Conservation (phyloP, 2,797 vertebrate genomes). For the Oryzias sinensis region DNA sequence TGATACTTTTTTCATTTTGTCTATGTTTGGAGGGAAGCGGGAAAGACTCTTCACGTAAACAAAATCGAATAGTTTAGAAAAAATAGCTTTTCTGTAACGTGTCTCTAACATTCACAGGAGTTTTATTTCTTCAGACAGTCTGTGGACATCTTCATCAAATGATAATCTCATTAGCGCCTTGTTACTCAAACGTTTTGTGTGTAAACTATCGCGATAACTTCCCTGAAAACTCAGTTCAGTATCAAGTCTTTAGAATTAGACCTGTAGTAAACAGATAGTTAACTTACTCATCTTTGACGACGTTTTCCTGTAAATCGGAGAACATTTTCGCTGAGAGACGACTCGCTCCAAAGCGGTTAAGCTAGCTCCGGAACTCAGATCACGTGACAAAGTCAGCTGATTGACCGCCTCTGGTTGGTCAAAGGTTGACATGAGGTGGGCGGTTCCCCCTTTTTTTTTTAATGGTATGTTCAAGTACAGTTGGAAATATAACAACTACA, state of each 20-base stretch:
- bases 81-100: no score
- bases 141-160: no score
- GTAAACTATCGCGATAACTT: background rate
- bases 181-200: no score
- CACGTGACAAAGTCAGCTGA: conserved; percentile 79
- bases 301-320: background rate
- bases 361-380: conserved; percentile 40
- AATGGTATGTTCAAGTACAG: conserved; percentile 8
- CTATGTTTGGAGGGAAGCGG: no score
- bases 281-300: conserved; percentile 56
- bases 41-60: no score
- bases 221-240: no score
- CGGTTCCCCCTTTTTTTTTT: background rate
- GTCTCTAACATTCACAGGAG: no score
- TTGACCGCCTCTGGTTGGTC: conserved; percentile 50
- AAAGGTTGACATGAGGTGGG: conserved; percentile 45
- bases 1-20: no score
- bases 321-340: background rate
- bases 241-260: background rate
- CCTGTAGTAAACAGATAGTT: accelerated
- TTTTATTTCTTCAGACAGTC: no score
- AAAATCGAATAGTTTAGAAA: no score
- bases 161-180: no score
- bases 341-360: conserved; percentile 28
- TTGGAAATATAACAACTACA: conserved; percentile 11